These are phyloP conservation scores for Scolanthus callimorphus DNA, from an alignment of 92 coral and sea anemone genomes.

Conservation along the genomic window DNA sequence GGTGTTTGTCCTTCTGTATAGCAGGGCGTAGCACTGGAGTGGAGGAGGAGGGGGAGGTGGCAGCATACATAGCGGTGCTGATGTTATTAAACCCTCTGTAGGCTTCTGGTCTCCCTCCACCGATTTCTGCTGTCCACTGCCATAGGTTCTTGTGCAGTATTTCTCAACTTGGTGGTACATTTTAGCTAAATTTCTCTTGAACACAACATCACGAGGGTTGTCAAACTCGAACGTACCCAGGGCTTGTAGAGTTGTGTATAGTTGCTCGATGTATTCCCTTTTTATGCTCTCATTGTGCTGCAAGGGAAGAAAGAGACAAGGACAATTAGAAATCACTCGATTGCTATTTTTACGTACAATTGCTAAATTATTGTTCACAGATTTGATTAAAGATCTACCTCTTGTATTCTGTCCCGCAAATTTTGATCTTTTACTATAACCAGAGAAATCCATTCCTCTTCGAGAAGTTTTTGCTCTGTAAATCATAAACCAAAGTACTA, in stretches of 20 bases:
- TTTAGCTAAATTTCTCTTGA: constrained; percentile 65
- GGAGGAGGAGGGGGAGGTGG: constrained; percentile 61
- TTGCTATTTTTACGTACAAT: too few relatives aligned
- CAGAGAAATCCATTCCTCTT: constrained; percentile 72
- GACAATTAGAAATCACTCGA: too few relatives aligned
- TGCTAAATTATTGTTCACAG: too few relatives aligned
- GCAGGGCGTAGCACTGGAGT: too few relatives aligned
- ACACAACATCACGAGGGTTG: constrained; percentile 49
- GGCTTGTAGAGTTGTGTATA: constrained; percentile 37
- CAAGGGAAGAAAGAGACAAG: background rate
- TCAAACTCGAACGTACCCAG: constrained; percentile 69
- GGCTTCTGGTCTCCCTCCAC: too few relatives aligned
- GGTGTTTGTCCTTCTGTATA: too few relatives aligned
- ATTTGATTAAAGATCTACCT: constrained; percentile 21
- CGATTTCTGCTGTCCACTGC: too few relatives aligned
- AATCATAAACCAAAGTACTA: too few relatives aligned
- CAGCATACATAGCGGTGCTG: too few relatives aligned
- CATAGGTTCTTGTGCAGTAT: constrained; percentile 40
- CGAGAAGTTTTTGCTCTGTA: constrained; percentile 15
- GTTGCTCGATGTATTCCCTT: constrained; percentile 42
- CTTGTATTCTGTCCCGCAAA: constrained; percentile 48
- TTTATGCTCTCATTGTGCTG: constrained; percentile 72
- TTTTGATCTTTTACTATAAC: constrained; percentile 57
- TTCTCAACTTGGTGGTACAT: constrained; percentile 78
- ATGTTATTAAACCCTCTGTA: too few relatives aligned